These are phyloP conservation scores for Pseudocheirus occidentalis DNA, from an alignment of 2,797 vertebrate genomes.

Conservation along the genomic window DNA sequence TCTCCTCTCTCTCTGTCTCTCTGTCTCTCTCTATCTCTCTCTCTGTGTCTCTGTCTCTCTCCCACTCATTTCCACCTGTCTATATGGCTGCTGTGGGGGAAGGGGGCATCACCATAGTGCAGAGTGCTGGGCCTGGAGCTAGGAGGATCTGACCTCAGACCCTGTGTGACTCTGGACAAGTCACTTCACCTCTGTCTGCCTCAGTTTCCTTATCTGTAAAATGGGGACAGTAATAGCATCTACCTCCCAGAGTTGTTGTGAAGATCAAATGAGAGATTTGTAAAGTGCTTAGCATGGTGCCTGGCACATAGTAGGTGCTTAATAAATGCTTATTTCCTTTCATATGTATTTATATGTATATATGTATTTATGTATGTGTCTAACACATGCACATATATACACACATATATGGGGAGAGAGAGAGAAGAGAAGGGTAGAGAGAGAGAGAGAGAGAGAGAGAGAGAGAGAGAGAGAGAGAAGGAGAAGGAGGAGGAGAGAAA, in stretches of 20 bases:
- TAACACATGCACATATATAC: background rate
- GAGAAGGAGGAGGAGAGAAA: no score
- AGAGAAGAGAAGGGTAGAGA: no score
- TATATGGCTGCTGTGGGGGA: no score
- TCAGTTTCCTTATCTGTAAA: background rate
- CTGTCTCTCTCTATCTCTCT: no score
- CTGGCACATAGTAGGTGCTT: background rate
- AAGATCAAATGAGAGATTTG: background rate
- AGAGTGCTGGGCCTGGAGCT: no score
- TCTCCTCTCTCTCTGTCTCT: no score
- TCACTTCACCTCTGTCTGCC: background rate
- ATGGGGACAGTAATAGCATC: background rate
- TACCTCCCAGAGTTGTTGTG: background rate
- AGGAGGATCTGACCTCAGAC: background rate
- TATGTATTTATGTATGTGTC: background rate
- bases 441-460: no score
- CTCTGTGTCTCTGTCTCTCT: no score
- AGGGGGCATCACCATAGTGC: accelerated
- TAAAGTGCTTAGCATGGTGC: background rate
- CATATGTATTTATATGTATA: background rate
- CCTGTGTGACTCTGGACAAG: background rate
- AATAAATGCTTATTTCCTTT: background rate
- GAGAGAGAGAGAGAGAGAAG: no score
- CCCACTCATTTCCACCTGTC: background rate
- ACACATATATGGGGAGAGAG: background rate